Percentiles rank a stretch among this genome's conserved stretches.
phyloP scores from a whole-genome alignment of 2,797 vertebrate genomes.

The Toxotes lorentzi region DNA sequence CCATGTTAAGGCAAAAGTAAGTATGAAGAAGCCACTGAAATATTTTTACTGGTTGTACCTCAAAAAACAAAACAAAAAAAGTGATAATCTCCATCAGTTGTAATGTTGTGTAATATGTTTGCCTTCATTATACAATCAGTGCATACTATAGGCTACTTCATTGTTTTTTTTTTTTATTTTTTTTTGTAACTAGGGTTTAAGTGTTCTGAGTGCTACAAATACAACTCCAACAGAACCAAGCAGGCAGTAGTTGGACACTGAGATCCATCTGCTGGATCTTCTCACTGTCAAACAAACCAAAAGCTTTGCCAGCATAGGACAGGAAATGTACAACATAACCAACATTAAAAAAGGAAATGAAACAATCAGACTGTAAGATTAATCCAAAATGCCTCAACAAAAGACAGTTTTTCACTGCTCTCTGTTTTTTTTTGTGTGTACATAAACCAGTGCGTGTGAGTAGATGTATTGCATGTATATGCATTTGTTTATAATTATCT shows the following conservation, averaged over 20 bases:
- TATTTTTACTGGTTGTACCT: constrained; percentile 55
- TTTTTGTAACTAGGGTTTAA: constrained; percentile 23
- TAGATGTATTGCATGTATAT: constrained; percentile 61
- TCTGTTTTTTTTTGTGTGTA: constrained; percentile 12
- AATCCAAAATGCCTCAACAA: constrained; percentile 36
- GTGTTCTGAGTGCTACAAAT: constrained; percentile 72
- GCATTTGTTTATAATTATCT: constrained; percentile 55
- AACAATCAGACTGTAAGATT: constrained; percentile 27
- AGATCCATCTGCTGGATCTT: constrained; percentile 27
- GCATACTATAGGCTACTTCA: constrained; percentile 68
- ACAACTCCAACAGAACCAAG: constrained; percentile 56
- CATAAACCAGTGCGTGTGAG: constrained; percentile 15
- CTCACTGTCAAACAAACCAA: constrained; percentile 31
- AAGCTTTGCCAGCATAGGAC: constrained; percentile 29
- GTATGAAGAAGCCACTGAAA: constrained; percentile 67
- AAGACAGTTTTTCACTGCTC: constrained; percentile 13
- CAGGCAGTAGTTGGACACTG: constrained; percentile 28
- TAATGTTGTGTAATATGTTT: constrained; percentile 42
- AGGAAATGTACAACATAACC: constrained; percentile 35
- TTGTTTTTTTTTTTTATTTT: constrained; percentile 21
- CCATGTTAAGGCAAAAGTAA: constrained; percentile 81
- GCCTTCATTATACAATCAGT: constrained; percentile 63
- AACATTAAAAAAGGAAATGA: constrained; percentile 41
- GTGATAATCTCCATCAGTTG: constrained; percentile 27
- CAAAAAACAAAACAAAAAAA: constrained; percentile 25